Base-by-base conservation (phyloP, 2,888 invertebrate genomes). In the Caenorhabditis sp. region DNA sequence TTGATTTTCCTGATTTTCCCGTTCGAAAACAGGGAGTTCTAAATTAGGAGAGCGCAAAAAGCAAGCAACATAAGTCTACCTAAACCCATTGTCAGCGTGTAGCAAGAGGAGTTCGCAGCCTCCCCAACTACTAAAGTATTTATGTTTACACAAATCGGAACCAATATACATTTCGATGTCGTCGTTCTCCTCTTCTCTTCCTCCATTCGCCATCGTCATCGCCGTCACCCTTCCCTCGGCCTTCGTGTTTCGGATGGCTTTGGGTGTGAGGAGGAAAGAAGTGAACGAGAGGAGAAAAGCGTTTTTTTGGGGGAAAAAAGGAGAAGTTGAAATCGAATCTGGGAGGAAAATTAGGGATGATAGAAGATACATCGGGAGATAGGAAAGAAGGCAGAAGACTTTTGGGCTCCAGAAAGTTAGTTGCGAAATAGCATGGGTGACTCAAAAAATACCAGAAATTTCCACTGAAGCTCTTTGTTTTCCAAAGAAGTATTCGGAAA, bases 141-240 rank as follows among this genome's bases (percentile, higher is more conserved):
- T 79, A 79, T 79, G 79, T 79, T 79, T 79, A 70, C 79, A 79
- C 79, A 79, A 79, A 79, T 79, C 79, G 79, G 73, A 75, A 81
- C 81, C 74, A 81, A 81, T 75, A 74, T 73, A 75, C 69, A 81
- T 75, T 70, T 74, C 68, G 73, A 66, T 47, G 64, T 24, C 63
- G 70, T 54, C 49, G 38, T 28, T 19, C 14, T 64, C 12, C 19
- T 47, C 22, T 35, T 61, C 24, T 63, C 47, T 28, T 63, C 35
- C 35, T 61, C 24, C n/a, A n/a, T 58, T 58, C 68, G 38, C 54
- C 68, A 38, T 54, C 63, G 44, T 63, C 68, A 38, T 38, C 68
- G 38, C 24, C 68, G 68, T 54, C 68, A 54, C 68, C 66, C 68
- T 12, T 44, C 68, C 66, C 68, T 12, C 54, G 16, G n/a, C 61